Conservation (phyloP, 2,888 invertebrate species). For the Hydrotaea diabolus region DNA sequence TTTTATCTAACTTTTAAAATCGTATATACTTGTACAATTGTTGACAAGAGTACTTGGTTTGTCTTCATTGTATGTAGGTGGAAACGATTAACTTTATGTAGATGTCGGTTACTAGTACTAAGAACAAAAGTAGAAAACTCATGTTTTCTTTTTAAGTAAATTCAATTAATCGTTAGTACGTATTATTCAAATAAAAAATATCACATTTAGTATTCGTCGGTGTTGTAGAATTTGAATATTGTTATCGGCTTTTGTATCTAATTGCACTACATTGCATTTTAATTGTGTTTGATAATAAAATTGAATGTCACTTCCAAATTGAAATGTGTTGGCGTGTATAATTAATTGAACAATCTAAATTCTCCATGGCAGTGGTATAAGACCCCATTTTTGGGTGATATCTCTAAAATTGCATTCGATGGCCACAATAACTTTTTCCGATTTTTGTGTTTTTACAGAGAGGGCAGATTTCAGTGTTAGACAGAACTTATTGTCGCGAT, state of each 20-base stretch:
- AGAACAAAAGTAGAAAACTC: not conserved
- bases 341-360: constrained; percentile 64
- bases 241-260: constrained; percentile 35
- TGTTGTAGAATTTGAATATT: constrained; percentile 61
- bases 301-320: constrained; percentile 12
- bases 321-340: constrained; percentile 6
- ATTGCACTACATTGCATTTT: constrained; percentile 56
- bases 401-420: constrained; percentile 76
- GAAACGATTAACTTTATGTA: constrained; percentile 15
- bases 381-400: constrained; percentile 79
- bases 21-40: not conserved
- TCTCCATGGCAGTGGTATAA: constrained; percentile 79
- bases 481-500: constrained; percentile 75
- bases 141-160: not conserved
- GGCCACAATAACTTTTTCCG: constrained; percentile 74
- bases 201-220: constrained; percentile 69
- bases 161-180: not conserved
- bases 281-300: constrained; percentile 60
- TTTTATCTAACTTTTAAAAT: not conserved
- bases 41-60: too few relatives aligned
- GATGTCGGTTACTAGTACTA: not conserved
- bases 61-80: not conserved
- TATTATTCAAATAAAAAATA: constrained; percentile 66
- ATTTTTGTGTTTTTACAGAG: constrained; percentile 71
- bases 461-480: constrained; percentile 75